Conservation (phyloP, 1,140 invertebrate species). For the Helicoverpa zea region DNA sequence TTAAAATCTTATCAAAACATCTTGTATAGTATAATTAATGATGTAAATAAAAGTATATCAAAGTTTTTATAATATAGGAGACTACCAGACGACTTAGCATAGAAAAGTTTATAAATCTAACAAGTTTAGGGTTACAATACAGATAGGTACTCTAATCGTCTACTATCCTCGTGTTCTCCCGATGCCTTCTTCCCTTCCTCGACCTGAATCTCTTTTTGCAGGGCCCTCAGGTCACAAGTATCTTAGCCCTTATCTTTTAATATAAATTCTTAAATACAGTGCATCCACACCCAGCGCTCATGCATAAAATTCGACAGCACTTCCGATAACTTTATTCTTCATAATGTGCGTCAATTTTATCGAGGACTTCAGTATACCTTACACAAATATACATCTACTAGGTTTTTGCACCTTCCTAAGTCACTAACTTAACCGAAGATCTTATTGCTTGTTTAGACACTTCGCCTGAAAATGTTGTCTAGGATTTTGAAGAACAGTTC, state of each 20-base stretch:
- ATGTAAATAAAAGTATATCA: constrained; percentile 14
- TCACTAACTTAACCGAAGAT: constrained; percentile 41
- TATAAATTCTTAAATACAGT: constrained; percentile 33
- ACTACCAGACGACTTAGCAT: constrained; percentile 9
- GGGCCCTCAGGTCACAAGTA: neutral
- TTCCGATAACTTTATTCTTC: constrained; percentile 19
- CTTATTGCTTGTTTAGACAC: constrained; percentile 68
- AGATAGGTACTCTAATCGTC: neutral
- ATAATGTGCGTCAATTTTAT: constrained; percentile 27
- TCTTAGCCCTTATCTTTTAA: neutral
- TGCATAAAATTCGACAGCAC: constrained; percentile 25
- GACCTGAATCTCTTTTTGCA: neutral
- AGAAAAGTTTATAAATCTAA: constrained; percentile 9
- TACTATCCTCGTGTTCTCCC: constrained; percentile 12
- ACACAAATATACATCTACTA: constrained; percentile 46
- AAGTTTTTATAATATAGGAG: neutral
- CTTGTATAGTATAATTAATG: constrained; percentile 8
- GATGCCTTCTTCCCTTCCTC: neutral
- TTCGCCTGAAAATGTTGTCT: constrained; percentile 92
- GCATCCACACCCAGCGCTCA: constrained; percentile 21
- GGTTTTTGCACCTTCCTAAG: constrained; percentile 18
- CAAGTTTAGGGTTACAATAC: neutral
- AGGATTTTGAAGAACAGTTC: constrained; percentile 94
- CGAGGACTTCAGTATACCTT: constrained; percentile 37
- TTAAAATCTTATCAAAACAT: constrained; percentile 12